Evolutionary conservation across 1,140 invertebrate species (phyloP).

Genomic region (Lineus longissimus): DNA sequence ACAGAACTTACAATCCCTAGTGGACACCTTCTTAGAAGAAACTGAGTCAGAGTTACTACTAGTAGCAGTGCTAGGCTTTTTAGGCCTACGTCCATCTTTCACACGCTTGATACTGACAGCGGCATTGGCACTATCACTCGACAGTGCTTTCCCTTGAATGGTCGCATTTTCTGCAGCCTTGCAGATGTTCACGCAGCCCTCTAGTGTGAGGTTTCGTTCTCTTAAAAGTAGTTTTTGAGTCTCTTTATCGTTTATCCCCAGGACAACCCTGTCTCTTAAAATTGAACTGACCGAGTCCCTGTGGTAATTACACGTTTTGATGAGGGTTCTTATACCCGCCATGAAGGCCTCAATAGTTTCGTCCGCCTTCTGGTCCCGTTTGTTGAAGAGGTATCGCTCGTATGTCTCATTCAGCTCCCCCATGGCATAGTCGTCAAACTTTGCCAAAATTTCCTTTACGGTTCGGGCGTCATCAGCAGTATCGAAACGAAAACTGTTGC

Average conservation of each 20-base stretch:
- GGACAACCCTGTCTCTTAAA: background rate
- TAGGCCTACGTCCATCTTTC: no score
- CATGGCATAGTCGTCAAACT: background rate
- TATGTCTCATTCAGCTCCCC: background rate
- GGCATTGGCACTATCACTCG: background rate
- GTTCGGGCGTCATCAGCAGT: background rate
- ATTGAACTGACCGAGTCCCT: background rate
- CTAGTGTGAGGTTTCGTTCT: background rate
- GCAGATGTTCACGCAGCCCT: background rate
- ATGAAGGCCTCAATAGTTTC: background rate
- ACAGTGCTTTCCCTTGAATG: background rate
- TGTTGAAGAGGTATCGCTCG: background rate
- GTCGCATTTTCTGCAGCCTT: no score
- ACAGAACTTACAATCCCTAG: conserved; percentile 2
- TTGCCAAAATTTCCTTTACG: background rate
- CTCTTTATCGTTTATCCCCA: no score
- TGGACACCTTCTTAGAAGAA: no score
- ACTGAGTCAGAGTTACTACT: no score
- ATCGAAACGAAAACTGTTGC: background rate
- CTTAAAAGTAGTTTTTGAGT: no score
- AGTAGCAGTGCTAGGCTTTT: background rate
- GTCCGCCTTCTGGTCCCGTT: background rate
- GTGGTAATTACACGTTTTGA: conserved; percentile 1
- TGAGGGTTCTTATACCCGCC: background rate
- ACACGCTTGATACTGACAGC: background rate